Percentiles rank a stretch among this genome's conserved stretches.
These are phyloP conservation scores for Leptoteleia sp. DNA, from an alignment of 1,140 invertebrate species.

Conservation along the genomic window DNA sequence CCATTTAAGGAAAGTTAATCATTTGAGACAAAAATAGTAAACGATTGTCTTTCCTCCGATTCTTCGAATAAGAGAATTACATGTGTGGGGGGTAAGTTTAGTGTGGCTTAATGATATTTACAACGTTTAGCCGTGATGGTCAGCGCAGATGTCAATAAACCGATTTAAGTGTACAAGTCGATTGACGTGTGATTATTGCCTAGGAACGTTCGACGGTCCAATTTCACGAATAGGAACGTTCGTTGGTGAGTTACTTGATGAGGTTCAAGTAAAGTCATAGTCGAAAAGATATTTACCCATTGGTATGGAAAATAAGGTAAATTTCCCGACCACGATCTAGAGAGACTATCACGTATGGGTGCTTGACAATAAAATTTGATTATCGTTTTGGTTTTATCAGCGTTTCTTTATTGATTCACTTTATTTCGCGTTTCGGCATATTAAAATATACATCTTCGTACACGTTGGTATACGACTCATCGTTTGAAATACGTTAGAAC, in stretches of 20 bases:
- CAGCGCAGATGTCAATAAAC: neutral
- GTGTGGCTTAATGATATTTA: constrained; percentile 25
- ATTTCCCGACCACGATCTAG: neutral
- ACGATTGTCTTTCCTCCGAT: too few relatives aligned
- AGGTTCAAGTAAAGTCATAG: constrained; percentile 22
- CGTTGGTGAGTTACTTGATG: constrained; percentile 19
- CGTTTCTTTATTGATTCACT: constrained; percentile 33
- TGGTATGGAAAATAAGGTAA: constrained; percentile 4
- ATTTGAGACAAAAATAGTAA: neutral
- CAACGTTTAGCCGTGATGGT: neutral
- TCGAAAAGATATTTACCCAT: constrained; percentile 35
- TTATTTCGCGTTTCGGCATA: constrained; percentile 14
- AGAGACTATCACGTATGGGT: constrained; percentile 1
- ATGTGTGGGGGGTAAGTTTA: neutral
- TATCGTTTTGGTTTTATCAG: constrained; percentile 25
- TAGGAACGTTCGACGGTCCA: constrained; percentile 49
- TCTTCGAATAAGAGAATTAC: too few relatives aligned
- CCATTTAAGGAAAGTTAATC: neutral
- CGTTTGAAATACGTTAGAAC: too few relatives aligned
- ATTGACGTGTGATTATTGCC: constrained; percentile 6
- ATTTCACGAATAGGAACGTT: constrained; percentile 46
- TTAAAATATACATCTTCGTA: too few relatives aligned
- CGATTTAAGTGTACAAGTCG: neutral
- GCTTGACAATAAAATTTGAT: constrained; percentile 21
- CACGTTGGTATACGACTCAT: too few relatives aligned